phyloP scores from a whole-genome alignment of 2,113 vertebrate genomes.

The Alethe diademata region DNA sequence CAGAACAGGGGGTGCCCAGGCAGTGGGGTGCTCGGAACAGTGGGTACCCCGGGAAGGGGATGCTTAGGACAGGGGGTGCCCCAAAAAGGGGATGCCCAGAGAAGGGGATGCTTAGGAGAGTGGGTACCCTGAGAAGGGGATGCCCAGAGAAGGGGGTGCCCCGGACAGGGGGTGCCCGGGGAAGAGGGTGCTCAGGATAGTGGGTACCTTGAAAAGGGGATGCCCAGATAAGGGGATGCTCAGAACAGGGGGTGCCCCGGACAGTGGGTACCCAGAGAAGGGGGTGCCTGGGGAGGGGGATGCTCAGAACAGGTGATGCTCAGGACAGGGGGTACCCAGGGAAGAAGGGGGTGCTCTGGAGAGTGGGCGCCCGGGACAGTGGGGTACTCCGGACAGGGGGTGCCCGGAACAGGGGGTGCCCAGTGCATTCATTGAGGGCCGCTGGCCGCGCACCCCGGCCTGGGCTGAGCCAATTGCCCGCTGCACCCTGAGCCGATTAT shows the following conservation, averaged over 20 bases:
- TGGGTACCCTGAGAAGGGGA: neutral
- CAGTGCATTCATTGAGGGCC: neutral
- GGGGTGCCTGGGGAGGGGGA: fast-evolving
- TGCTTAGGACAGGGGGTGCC: no score
- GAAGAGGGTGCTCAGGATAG: neutral
- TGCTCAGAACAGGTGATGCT: fast-evolving
- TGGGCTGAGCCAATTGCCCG: slow-evolving; percentile 37
- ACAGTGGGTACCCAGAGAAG: neutral
- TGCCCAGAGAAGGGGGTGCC: neutral
- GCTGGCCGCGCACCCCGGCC: neutral
- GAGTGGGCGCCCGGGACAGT: fast-evolving
- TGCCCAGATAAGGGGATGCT: no score
- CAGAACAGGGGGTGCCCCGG: no score
- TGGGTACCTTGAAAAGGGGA: no score
- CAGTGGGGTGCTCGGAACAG: no score
- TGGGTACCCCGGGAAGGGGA: no score
- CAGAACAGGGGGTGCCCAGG: no score
- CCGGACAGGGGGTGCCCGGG: neutral
- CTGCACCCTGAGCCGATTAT: slow-evolving; percentile 72
- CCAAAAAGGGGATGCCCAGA: no score
- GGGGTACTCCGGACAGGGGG: fast-evolving
- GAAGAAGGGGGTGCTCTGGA: fast-evolving
- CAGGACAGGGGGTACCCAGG: no score
- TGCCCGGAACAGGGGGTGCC: fast-evolving
- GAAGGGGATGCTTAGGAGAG: neutral